Percentiles rank a stretch among this genome's conserved stretches.
Conservation (phyloP, 2,113 vertebrate genomes). For the Chelonoidis abingdonii region DNA sequence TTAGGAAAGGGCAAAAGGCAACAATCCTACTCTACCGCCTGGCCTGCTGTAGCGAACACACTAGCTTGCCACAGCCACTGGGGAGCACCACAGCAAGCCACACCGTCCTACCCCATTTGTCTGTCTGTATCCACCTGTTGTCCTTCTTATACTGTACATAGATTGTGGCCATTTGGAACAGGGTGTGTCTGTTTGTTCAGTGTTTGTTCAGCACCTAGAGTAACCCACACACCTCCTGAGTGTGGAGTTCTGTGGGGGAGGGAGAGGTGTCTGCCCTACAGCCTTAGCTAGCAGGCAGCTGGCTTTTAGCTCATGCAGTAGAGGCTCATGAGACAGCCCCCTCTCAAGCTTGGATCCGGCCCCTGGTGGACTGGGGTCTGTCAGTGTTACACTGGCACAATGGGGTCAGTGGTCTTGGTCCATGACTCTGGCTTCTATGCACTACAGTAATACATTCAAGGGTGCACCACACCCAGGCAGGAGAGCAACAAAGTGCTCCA, state of each 20-base stretch:
- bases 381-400: not conserved
- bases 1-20: slow-evolving; percentile 77
- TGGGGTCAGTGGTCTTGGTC: not conserved
- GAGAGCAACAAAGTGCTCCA: not conserved
- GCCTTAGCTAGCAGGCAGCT: too few species aligned
- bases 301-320: too few species aligned
- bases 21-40: not conserved
- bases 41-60: not conserved
- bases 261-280: too few species aligned
- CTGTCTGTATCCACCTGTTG: not conserved
- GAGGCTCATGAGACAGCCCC: too few species aligned
- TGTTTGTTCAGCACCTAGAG: not conserved
- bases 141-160: not conserved
- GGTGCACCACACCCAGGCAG: not conserved
- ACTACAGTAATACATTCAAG: not conserved
- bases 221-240: too few species aligned
- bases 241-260: too few species aligned
- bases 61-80: not conserved
- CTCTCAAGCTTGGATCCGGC: too few species aligned
- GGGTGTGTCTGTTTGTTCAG: not conserved
- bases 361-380: too few species aligned
- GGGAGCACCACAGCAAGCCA: not conserved
- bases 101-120: not conserved
- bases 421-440: not conserved
- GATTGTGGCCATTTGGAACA: not conserved